Evolutionary conservation across 1,140 invertebrate species (phyloP).

Genomic region (Zaprionus ghesquierei): DNA sequence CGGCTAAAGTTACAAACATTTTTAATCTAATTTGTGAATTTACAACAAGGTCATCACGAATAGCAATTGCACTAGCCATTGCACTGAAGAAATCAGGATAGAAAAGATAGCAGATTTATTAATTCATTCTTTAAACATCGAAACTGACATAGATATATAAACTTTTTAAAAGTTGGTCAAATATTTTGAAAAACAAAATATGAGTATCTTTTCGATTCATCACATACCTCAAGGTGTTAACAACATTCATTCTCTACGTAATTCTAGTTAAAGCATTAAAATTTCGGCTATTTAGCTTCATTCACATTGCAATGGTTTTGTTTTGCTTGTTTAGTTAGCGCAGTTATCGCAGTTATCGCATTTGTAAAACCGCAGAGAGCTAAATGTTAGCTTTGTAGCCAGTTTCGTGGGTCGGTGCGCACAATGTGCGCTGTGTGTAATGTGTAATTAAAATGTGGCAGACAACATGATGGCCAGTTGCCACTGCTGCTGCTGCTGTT

Average conservation of each 20-base stretch:
- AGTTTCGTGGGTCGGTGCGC: slow-evolving; percentile 55
- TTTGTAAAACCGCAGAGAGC: slow-evolving; percentile 65
- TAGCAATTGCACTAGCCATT: background rate
- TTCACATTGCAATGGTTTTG: background rate
- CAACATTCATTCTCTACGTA: background rate
- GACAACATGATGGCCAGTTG: slow-evolving; percentile 57
- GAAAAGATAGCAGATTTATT: no score
- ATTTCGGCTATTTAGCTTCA: background rate
- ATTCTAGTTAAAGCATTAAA: background rate
- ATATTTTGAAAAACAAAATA: no score
- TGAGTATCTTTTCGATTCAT: no score
- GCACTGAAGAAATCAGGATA: no score
- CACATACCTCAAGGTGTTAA: no score
- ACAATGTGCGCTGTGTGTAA: slow-evolving; percentile 46
- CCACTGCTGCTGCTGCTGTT: background rate
- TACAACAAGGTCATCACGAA: background rate
- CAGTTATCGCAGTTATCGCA: slow-evolving; percentile 23
- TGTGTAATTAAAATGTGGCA: slow-evolving; percentile 77
- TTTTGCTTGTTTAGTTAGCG: background rate
- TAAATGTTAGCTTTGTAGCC: slow-evolving; percentile 61
- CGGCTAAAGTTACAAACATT: slow-evolving; percentile 50
- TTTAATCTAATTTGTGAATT: slow-evolving; percentile 33
- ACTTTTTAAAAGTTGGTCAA: no score
- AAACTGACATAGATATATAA: no score
- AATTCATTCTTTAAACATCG: no score